Evolutionary conservation across 2,888 invertebrate genomes (phyloP).

Genomic region (Emmelina monodactyla): DNA sequence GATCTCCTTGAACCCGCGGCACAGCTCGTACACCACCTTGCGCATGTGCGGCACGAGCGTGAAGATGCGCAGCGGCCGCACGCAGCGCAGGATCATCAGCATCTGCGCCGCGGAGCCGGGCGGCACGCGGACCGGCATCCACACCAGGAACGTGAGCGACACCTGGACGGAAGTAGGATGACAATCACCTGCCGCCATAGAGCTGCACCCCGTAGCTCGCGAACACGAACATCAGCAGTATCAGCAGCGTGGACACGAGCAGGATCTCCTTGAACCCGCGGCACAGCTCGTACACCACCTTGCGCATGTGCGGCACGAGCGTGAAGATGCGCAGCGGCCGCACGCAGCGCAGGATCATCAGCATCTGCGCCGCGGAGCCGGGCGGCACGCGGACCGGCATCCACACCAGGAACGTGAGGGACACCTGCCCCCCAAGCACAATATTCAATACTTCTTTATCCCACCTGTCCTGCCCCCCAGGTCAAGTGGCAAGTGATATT

Average conservation of each 20-base stretch:
- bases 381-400: slow-evolving; percentile 93
- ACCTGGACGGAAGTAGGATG: background rate
- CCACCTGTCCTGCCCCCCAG: too few species aligned
- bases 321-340: slow-evolving; percentile 97
- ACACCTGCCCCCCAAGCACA: too few species aligned
- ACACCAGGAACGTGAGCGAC: too few species aligned
- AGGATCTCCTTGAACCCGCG: slow-evolving; percentile 99
- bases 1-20: too few species aligned
- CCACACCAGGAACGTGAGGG: slow-evolving; percentile 95
- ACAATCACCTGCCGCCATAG: slow-evolving; percentile 80
- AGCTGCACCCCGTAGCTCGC: slow-evolving; percentile 98
- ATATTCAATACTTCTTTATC: too few species aligned
- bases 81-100: too few species aligned
- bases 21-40: too few species aligned
- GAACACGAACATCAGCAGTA: slow-evolving; percentile 98
- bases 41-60: too few species aligned
- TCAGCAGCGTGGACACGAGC: slow-evolving; percentile 93
- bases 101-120: too few species aligned
- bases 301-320: slow-evolving; percentile 98
- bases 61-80: too few species aligned
- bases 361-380: slow-evolving; percentile 90
- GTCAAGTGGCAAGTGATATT: too few species aligned
- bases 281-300: slow-evolving; percentile 98
- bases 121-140: too few species aligned
- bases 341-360: slow-evolving; percentile 97